Evolutionary conservation across 2,888 invertebrate genomes (phyloP), one percentile per base, ranked within the genome.

Genomic region (Parochlus steinenii): DNA sequence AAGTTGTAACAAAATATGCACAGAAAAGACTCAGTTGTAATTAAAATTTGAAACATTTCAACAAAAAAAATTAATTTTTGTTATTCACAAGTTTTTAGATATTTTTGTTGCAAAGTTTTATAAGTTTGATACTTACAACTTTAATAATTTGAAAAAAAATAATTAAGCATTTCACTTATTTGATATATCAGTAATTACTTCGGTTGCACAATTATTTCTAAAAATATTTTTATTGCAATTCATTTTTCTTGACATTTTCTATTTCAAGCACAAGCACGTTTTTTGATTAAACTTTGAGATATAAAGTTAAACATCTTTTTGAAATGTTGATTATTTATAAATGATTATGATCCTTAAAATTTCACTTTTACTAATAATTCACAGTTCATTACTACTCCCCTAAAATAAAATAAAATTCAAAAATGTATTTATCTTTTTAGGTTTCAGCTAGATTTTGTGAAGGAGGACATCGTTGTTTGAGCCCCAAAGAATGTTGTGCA

Each of bases 401-500:
- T 14, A 11, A 15, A 18, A 19, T n/a, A 31, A 19, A 31, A 20
- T 14, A 6, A 29, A 3, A 16, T n/a, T n/a, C n/a, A n/a, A n/a
- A n/a, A n/a, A 15, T 22, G 15, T 11, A 31, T 22, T 22, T n/a
- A 8, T 22, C 23, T 20, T 31, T n/a, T 15, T 58, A 71, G 60
- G 61, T 64, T 37, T 55, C 63, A 40, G 67, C 62, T 47, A 56
- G 73, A 56, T 62, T 64, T 54, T 69, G 69, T 51, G 65, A 67
- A 46, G 74, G 72, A 45, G 74, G 73, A 36, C 67, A 70, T 47
- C 63, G 71, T 44, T 82, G 82, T 53, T 72, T 76, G 41, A 66
- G 74, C 45, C 74, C 75, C 43, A 76, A 78, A 61, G 70, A 74
- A 53, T 82, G 82, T 58, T 83, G 82, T 60, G 76, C 57, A 14